A percentile compares a stretch with the other conserved stretches of the same genome.
These are phyloP conservation scores for Epizoanthus stellaris DNA, from an alignment of 92 coral and sea anemone species.

Conservation along the genomic window DNA sequence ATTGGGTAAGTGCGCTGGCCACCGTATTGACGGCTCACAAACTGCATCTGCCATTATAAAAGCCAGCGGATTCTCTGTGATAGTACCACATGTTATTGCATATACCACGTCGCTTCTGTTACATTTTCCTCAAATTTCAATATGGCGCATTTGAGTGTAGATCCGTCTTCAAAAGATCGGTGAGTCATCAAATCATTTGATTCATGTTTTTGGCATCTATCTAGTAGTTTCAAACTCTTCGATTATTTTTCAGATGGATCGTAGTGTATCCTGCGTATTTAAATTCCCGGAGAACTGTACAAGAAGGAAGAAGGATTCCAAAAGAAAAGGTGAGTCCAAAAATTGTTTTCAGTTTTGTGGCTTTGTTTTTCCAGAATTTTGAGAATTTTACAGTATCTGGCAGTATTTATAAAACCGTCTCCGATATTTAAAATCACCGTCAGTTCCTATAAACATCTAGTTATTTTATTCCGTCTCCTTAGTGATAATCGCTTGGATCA, in stretches of 20 bases:
- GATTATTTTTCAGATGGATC: slow-evolving; percentile 72
- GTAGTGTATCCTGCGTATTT: slow-evolving; percentile 93
- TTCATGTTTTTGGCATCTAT: neutral
- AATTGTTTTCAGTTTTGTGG: no score
- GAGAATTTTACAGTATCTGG: no score
- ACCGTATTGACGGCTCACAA: slow-evolving; percentile 41
- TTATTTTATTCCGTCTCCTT: no score
- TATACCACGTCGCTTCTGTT: neutral
- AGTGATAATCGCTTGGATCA: no score
- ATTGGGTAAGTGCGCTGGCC: slow-evolving; percentile 4
- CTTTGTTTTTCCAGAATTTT: no score
- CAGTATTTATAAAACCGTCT: no score
- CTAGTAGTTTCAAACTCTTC: neutral
- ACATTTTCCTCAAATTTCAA: slow-evolving; percentile 37
- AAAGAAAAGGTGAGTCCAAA: slow-evolving; percentile 73
- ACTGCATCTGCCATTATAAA: neutral
- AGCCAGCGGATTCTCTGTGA: slow-evolving; percentile 41
- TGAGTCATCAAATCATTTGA: slow-evolving; percentile 42
- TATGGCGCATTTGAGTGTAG: slow-evolving; percentile 90
- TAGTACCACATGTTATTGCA: slow-evolving; percentile 4
- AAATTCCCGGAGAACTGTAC: slow-evolving; percentile 85
- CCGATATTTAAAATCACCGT: no score
- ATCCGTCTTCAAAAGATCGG: slow-evolving; percentile 92
- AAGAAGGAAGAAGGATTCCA: slow-evolving; percentile 94
- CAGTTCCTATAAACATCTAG: no score